Base-by-base conservation (phyloP, 2,113 vertebrate genomes). In the Campylorhamphus procurvoides region DNA sequence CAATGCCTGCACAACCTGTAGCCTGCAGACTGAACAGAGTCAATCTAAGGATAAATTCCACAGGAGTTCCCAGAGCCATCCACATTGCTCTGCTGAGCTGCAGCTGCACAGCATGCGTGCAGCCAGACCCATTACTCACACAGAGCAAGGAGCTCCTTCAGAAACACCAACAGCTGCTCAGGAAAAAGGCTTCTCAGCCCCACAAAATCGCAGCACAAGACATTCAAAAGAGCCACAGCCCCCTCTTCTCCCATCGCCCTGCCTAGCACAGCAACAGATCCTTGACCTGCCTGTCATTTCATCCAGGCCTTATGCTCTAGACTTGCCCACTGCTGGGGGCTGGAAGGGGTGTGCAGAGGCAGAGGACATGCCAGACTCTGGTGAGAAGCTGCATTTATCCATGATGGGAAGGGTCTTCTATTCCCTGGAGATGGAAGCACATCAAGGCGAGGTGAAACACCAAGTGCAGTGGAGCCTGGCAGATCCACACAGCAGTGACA, bases 61-160 rank as follows among this genome's bases (percentile, higher is more conserved):
- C 53, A 22, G 40, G 52, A 84, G 84, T 60, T 78, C 29, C 58
- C 66, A 33, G 14, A 49, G 80, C 66, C 18, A 0, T 60, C 17
- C 49, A 27, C 46, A 33, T 7, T 4, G n/a, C 76, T 77, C 75
- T 53, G 25, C 3, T 3, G 66, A 92, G 93, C 81, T 76, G 94
- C 93, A 95, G 95, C 91, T 97, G 94, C 62, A 35, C 1, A 2
- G 56, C 0, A 14, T 35, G 84, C 6, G 23, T 84, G 91, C 94
- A 75, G 83, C 56, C 87, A 96, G 77, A 71, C 20, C 71, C 84
- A 84, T 93, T 46, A 79, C 77, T 91, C 95, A 95, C 10, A 12
- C 3, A 0, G 74, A 63, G 83, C 68, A 63, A 92, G 79, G 25
- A 93, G 91, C 77, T 79, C 89, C 87, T 84, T 78, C 91, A 91